These are phyloP conservation scores for Pantherophis vulpinus DNA, from an alignment of 2,797 vertebrate genomes.

Conservation along the genomic window DNA sequence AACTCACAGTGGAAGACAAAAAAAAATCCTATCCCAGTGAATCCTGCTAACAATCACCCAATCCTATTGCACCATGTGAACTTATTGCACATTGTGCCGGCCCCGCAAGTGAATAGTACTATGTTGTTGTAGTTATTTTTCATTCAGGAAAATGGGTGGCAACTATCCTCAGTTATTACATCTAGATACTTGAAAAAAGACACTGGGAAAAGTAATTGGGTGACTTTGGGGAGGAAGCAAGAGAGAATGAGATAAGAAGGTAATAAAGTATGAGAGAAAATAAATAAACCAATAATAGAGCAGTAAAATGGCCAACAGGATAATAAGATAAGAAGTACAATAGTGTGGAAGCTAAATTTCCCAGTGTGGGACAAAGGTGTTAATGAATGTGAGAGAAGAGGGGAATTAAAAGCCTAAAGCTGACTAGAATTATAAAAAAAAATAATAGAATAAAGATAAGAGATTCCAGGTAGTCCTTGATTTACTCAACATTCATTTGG, in stretches of 20 bases:
- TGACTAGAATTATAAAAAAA: neutral
- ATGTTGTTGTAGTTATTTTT: too few species aligned
- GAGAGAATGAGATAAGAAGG: neutral
- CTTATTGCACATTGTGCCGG: too few species aligned
- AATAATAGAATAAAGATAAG: neutral
- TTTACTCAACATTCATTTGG: too few species aligned
- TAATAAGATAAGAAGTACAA: neutral
- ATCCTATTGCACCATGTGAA: too few species aligned
- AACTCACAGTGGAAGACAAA: too few species aligned
- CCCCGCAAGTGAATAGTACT: too few species aligned
- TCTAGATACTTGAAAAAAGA: too few species aligned
- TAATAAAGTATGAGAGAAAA: neutral
- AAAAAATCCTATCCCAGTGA: too few species aligned
- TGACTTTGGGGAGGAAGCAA: neutral
- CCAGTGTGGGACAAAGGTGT: neutral
- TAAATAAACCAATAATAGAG: neutral
- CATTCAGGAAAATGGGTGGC: neutral
- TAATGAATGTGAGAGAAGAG: neutral
- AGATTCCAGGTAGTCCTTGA: neutral
- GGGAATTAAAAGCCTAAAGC: neutral
- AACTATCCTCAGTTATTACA: neutral
- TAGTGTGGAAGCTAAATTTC: neutral
- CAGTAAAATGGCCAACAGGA: neutral
- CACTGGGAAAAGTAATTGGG: too few species aligned
- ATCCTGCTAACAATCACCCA: too few species aligned